These are phyloP conservation scores for Ips nitidus DNA, from an alignment of 1,140 invertebrate genomes.

Conservation along the genomic window DNA sequence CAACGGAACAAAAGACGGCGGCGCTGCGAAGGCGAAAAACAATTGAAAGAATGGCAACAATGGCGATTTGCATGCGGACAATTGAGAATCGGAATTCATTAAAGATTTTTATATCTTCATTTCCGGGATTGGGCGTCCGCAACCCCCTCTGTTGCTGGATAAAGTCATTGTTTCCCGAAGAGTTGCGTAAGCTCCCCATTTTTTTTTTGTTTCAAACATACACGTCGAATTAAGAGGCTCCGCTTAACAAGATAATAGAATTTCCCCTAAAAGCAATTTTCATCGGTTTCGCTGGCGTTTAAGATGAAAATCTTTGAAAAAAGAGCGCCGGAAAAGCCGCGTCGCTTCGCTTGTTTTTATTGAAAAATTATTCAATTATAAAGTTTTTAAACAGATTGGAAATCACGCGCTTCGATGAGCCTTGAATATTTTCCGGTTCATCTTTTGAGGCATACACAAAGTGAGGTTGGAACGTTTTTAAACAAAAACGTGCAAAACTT, in stretches of 20 bases:
- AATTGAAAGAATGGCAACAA: slow-evolving; percentile 35
- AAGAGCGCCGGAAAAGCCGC: slow-evolving; percentile 30
- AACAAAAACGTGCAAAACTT: too few relatives aligned
- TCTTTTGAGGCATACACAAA: too few relatives aligned
- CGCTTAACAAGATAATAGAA: slow-evolving; percentile 29
- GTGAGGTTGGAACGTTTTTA: too few relatives aligned
- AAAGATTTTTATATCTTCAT: slow-evolving; percentile 36
- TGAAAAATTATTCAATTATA: slow-evolving; percentile 53
- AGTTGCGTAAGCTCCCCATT: slow-evolving; percentile 6
- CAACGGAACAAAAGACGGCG: slow-evolving; percentile 26
- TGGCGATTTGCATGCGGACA: slow-evolving; percentile 36
- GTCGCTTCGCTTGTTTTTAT: slow-evolving; percentile 52
- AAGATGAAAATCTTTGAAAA: slow-evolving; percentile 30
- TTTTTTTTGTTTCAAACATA: background rate
- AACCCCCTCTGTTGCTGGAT: slow-evolving; percentile 1
- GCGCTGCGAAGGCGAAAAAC: slow-evolving; percentile 28
- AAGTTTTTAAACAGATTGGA: slow-evolving; percentile 52
- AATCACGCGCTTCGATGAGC: slow-evolving; percentile 43
- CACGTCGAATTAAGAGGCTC: background rate
- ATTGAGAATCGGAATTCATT: slow-evolving; percentile 32
- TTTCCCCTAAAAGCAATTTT: slow-evolving; percentile 32
- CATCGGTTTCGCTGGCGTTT: slow-evolving; percentile 24
- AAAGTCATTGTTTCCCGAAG: background rate
- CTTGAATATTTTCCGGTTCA: slow-evolving; percentile 18
- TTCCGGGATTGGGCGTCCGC: slow-evolving; percentile 20